Evolutionary conservation across 2,113 vertebrate genomes (phyloP), one percentile per base, ranked within the genome.

Genomic region (Cyphomyrus plagiostoma): DNA sequence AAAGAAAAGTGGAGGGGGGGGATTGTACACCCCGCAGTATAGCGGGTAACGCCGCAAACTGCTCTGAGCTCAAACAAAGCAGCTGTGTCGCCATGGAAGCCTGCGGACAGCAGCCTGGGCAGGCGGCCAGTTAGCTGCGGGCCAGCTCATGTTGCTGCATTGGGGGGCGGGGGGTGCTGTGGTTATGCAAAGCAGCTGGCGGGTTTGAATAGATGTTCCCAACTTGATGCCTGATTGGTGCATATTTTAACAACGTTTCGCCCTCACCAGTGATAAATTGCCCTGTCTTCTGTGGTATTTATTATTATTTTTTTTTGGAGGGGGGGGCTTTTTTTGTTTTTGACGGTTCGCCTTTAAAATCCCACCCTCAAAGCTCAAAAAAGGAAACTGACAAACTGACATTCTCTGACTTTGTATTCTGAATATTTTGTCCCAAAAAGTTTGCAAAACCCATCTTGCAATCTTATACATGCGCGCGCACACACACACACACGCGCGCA

Each of bases 111-210:
- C 74, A 80, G 74, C 74, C 74, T 42, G 74, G 74, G 74, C 30
- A 80, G 35, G 5, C 4, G 30, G 74, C 74, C 74, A 80, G 74
- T 80, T 42, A 39, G 74, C 74, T 80, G 30, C 3, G 4, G 35
- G 74, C 30, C 35, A 39, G 11, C 74, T 80, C 13, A 42, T 80
- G 74, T 80, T 42, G 35, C 74, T 42, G 35, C 11, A 39, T n/a
- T 15, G 50, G 50, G 13, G 70, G 11, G 13, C 1, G 35, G 30
- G 1, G 2, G 39, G 35, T 1, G 35, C 35, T 0, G 66, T 80
- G 74, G 30, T 80, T 80, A 80, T 80, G 74, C 35, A 80, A 42
- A 80, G 74, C 74, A 80, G 74, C 26, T 80, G 74, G 74, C 74
- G 2, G 26, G 35, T 80, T 19, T 39, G 30, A 80, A 80, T 80